phyloP scores from a whole-genome alignment of 2,888 invertebrate genomes.

The Eilema caniola region DNA sequence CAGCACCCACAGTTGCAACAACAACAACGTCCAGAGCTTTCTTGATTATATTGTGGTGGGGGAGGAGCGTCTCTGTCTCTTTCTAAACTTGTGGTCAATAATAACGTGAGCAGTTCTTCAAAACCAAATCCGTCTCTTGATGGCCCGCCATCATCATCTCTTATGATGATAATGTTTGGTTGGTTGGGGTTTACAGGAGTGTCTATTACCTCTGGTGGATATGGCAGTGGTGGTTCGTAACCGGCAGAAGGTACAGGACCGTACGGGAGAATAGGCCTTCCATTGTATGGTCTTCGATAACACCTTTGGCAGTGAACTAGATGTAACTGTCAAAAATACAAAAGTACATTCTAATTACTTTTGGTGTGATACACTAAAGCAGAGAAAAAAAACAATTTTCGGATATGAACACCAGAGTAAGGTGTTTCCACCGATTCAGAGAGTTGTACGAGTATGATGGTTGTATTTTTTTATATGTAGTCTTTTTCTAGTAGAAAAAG shows the following conservation, averaged over 20 bases:
- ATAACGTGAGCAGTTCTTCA: constrained; percentile 25
- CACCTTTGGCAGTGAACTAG: constrained; percentile 18
- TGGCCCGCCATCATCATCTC: constrained; percentile 18
- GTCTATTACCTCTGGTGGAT: neutral
- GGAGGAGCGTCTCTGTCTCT: constrained; percentile 13
- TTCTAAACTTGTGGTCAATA: constrained; percentile 15
- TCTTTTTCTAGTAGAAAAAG: neutral
- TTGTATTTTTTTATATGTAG: neutral
- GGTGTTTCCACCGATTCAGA: neutral
- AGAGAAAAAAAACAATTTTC: neutral
- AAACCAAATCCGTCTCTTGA: constrained; percentile 3
- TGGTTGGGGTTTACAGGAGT: constrained; percentile 24
- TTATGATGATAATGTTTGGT: constrained; percentile 39
- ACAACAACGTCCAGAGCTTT: neutral
- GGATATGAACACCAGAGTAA: neutral
- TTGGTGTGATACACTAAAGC: neutral
- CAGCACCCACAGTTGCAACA: constrained; percentile 18
- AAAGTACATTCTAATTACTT: neutral
- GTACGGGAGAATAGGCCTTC: neutral
- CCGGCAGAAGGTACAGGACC: neutral
- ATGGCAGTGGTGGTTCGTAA: neutral
- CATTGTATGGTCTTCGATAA: neutral
- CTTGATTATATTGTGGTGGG: neutral
- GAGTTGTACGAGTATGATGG: neutral
- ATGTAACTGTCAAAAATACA: constrained; percentile 29